Base-by-base conservation (phyloP, 2,113 vertebrate genomes). In the Phaethon lepturus region DNA sequence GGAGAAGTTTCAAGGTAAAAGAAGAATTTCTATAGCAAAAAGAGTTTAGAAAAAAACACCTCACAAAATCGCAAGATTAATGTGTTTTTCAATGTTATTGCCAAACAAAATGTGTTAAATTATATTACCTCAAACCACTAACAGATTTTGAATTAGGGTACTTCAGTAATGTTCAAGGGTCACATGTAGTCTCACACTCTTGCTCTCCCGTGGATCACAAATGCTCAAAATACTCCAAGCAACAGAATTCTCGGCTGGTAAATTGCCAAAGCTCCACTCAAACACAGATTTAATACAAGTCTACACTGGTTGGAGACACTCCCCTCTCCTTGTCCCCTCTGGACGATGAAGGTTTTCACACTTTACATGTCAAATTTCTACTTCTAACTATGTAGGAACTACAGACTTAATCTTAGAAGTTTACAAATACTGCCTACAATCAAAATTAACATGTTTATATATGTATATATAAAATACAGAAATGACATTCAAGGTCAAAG, bases 1-100 rank as follows among this genome's bases (percentile, higher is more conserved):
- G 85, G 78, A 89, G 24, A 93, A 87, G 59, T 80, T 84, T 95
- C 94, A 71, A 47, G 67, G 90, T 90, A 97, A 97, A 96, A 78
- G 89, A 96, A 90, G 62, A 94, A 94, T 90, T 88, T 88, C 86
- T 81, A 95, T 66, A 88, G 79, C 50, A 60, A 90, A 89, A 83
- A 49, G 50, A 73, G 42, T 45, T 78, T 55, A 33, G 40, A 47
- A 53, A 77, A 67, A 95, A 90, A 22, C 13, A 90, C 24, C 80
- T 79, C 84, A 86, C 24, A 59, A 29, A 92, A 91, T 25, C 15
- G 4, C 62, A 91, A 72, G 33, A 78, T 56, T 47, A 74, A 79
- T 53, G 64, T 77, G 63, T 38, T 96, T 92, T 95, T 77, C 53
- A 72, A 17, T 6, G 10, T 69, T 90, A 82, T 23, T 79, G 84